Evolutionary conservation across 2,888 invertebrate genomes (phyloP).

Genomic region (Steinernema scapterisci): DNA sequence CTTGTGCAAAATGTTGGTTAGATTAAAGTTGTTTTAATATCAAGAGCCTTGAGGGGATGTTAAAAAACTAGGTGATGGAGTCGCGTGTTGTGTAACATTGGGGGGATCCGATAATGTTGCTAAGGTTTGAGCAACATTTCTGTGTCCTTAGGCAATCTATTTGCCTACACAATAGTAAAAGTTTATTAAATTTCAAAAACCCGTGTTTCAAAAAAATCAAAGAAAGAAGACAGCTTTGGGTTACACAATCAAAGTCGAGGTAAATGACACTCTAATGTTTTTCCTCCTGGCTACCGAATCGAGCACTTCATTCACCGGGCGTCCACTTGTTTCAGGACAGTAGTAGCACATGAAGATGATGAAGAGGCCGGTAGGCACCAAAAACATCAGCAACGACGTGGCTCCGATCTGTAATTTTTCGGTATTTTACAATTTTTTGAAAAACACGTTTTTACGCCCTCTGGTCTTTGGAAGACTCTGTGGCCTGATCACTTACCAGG

Average conservation of each 20-base stretch:
- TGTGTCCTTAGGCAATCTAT: no score
- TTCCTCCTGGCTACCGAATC: slow-evolving; percentile 43
- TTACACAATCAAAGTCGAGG: slow-evolving; percentile 9
- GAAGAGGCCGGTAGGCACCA: slow-evolving; percentile 48
- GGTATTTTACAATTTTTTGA: background rate
- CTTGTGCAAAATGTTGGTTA: no score
- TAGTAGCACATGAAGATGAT: slow-evolving; percentile 45
- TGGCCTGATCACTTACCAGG: slow-evolving; percentile 38
- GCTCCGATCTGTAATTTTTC: slow-evolving; percentile 44
- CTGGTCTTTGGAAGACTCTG: slow-evolving; percentile 17
- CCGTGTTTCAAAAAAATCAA: background rate
- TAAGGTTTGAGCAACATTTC: no score
- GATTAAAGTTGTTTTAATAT: no score
- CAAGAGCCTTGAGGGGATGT: no score
- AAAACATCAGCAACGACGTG: slow-evolving; percentile 47
- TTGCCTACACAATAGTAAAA: no score
- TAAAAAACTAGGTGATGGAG: no score
- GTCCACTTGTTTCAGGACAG: slow-evolving; percentile 50
- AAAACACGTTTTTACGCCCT: background rate
- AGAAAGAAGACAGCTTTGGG: background rate
- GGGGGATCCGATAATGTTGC: no score
- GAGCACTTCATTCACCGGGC: slow-evolving; percentile 49
- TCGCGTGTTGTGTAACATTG: no score
- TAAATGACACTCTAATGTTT: slow-evolving; percentile 43
- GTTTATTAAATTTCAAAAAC: background rate